A percentile compares a stretch with the other conserved stretches of the same genome.
These are phyloP conservation scores for Apolygus lucorum DNA, from an alignment of 1,140 invertebrate species.

Conservation along the genomic window DNA sequence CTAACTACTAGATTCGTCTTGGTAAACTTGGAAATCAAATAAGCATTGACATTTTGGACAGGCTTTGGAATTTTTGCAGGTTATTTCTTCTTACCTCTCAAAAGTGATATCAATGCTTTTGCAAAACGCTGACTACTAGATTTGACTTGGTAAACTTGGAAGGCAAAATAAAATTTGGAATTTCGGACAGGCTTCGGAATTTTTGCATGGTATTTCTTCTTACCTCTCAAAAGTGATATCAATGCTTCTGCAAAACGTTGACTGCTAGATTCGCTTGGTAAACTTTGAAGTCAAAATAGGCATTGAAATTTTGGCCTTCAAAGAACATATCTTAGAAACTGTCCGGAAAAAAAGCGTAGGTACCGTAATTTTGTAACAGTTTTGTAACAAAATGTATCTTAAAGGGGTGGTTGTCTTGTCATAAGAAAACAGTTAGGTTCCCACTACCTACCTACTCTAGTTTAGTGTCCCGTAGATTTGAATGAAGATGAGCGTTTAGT, in stretches of 20 bases:
- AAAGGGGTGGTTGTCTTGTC: not conserved
- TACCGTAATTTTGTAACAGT: not conserved
- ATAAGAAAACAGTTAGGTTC: not conserved
- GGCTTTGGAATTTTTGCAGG: too few relatives aligned
- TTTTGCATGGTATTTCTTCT: too few relatives aligned
- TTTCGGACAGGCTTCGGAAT: too few relatives aligned
- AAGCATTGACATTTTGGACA: not conserved
- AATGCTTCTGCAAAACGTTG: not conserved
- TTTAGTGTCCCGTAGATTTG: not conserved
- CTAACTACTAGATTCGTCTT: not conserved
- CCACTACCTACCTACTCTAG: not conserved
- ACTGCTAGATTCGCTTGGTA: not conserved
- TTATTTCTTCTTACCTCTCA: too few relatives aligned
- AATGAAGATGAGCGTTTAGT: not conserved
- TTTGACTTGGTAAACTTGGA: not conserved
- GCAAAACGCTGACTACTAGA: not conserved
- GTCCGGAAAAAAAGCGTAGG: not conserved
- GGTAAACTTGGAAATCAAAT: not conserved
- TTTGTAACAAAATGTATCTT: not conserved
- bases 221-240: too few relatives aligned
- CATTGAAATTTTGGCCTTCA: not conserved
- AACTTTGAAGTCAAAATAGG: not conserved
- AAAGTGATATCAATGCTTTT: too few relatives aligned
- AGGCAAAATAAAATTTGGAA: not conserved
- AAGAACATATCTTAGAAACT: not conserved